Evolutionary conservation across 1,140 invertebrate genomes (phyloP).

Genomic region (Scaptomyza graminum): DNA sequence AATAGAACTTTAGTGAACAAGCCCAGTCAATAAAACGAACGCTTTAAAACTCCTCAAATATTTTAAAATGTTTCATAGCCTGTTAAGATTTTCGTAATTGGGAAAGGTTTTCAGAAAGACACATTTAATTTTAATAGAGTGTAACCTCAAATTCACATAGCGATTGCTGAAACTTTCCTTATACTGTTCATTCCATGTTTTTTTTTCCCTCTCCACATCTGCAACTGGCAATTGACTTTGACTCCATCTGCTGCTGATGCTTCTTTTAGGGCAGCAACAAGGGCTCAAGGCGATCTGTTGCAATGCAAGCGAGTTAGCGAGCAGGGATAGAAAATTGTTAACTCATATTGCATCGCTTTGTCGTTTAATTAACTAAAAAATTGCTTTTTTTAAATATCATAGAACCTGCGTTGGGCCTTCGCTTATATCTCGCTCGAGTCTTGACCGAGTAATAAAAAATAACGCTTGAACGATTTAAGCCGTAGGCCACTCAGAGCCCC

Average conservation of each 20-base stretch:
- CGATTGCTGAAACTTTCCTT: not conserved
- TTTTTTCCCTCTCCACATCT: slow-evolving; percentile 8
- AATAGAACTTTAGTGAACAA: too few species aligned
- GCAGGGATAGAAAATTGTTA: slow-evolving; percentile 45
- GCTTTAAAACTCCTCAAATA: too few species aligned
- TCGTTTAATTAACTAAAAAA: slow-evolving; percentile 83
- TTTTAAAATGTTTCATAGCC: too few species aligned
- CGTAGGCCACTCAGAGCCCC: slow-evolving; percentile 57
- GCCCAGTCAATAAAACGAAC: too few species aligned
- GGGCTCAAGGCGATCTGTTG: slow-evolving; percentile 6
- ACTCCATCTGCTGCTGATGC: not conserved
- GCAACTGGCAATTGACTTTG: slow-evolving; percentile 39
- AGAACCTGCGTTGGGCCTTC: slow-evolving; percentile 14
- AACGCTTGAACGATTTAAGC: slow-evolving; percentile 69
- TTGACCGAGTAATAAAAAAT: slow-evolving; percentile 49
- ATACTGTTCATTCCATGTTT: not conserved
- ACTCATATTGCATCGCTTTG: slow-evolving; percentile 65
- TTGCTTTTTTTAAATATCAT: slow-evolving; percentile 77
- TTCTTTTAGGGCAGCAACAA: not conserved
- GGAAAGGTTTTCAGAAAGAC: too few species aligned
- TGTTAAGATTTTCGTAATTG: too few species aligned
- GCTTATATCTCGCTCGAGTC: slow-evolving; percentile 7
- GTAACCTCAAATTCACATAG: not conserved
- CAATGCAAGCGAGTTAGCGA: not conserved
- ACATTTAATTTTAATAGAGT: not conserved